Base-by-base conservation (phyloP, 1,140 invertebrate genomes). In the Zophobas atratus region DNA sequence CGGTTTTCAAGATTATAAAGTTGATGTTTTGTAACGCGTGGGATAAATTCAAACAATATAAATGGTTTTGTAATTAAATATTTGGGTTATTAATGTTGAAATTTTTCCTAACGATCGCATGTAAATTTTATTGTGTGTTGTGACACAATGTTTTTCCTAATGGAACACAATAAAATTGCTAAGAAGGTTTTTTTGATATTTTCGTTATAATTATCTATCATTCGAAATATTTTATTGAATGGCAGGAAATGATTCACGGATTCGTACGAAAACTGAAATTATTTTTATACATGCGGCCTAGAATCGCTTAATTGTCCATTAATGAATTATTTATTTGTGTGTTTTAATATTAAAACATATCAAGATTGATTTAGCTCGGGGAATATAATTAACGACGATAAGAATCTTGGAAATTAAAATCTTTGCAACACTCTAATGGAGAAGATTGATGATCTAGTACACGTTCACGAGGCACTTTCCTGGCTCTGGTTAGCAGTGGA, bases 231-330 rank as follows among this genome's bases (percentile, higher is more conserved):
- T 41, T 60, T 4, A 74, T 73, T 70, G 72, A 75, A 75, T 75
- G 71, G 49, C 77, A 75, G 77, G 77, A 78, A 78, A 70, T 78
- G 77, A 78, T 78, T 78, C 77, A 78, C 57, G 34, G 51, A 60
- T 76, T 63, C 56, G 53, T 60, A 60, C 46, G 49, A 57, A 46
- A 57, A 53, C 49, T 8, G 2, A 53, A 57, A 35, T 57, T 57
- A 57, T 57, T 57, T 57, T 57, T 57, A 57, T 34, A 57, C 55
- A 57, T 36, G 60, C 43, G 60, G 38, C 60, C 60, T 73, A 55
- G 55, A 73, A 55, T 56, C 55, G 71, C 55, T 73, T 73, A 72
- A 72, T 72, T 72, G 51, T 72, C 43, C 41, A 67, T 67, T 67
- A 67, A 67, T 67, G 60, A 67, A 67, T 67, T 43, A 67, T 67